A percentile compares a stretch with the other conserved stretches of the same genome.
phyloP scores from a whole-genome alignment of 1,140 invertebrate species.

The Dolichoris vasculosae region DNA sequence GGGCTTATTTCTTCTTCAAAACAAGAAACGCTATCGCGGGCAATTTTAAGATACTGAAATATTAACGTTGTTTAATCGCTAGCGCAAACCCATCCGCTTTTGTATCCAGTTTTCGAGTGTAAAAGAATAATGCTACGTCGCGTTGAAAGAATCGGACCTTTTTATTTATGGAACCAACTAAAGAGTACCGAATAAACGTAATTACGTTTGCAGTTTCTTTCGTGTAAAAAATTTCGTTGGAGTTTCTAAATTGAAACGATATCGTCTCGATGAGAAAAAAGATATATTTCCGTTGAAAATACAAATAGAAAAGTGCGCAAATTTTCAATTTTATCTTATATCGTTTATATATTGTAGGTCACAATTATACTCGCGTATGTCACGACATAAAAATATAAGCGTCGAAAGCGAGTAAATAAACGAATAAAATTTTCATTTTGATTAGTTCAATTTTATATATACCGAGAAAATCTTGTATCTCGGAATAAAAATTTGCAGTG shows the following conservation, averaged over 20 bases:
- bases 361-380: too few species aligned
- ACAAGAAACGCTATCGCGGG: background rate
- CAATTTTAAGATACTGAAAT: background rate
- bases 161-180: background rate
- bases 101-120: background rate
- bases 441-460: background rate
- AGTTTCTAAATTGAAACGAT: too few species aligned
- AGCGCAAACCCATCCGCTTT: background rate
- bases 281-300: too few species aligned
- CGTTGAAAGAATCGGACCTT: background rate
- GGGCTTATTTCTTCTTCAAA: background rate
- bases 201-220: background rate
- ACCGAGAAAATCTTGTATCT: background rate
- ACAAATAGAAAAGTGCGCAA: too few species aligned
- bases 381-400: too few species aligned
- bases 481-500: background rate
- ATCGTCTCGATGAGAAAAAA: too few species aligned
- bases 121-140: background rate
- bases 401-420: background rate
- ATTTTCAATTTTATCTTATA: too few species aligned
- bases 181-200: background rate
- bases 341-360: too few species aligned
- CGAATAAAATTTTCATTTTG: background rate
- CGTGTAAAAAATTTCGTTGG: too few species aligned
- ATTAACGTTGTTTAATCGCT: background rate